phyloP scores from a whole-genome alignment of 2,888 invertebrate genomes.

The Disparrhopalites patrizii region DNA sequence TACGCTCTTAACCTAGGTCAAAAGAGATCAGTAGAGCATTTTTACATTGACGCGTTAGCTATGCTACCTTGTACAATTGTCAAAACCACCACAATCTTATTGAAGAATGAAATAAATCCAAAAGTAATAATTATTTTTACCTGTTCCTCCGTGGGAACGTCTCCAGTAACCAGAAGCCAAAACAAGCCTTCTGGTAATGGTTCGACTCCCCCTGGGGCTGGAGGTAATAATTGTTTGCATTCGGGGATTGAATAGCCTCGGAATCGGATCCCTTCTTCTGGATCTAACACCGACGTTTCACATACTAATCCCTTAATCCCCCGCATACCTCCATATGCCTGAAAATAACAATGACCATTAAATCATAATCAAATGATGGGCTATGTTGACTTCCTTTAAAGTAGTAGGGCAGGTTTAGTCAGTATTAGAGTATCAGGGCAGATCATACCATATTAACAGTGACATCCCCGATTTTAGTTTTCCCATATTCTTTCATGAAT shows the following conservation, averaged over 20 bases:
- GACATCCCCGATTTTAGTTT: slow-evolving; percentile 89
- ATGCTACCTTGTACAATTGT: no score
- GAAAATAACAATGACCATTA: slow-evolving; percentile 28
- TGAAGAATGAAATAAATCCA: slow-evolving; percentile 13
- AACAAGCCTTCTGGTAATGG: slow-evolving; percentile 89
- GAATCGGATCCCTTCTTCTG: slow-evolving; percentile 93
- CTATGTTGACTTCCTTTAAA: neutral
- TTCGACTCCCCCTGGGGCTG: slow-evolving; percentile 72
- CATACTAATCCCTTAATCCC: slow-evolving; percentile 91
- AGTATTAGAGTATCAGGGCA: no score
- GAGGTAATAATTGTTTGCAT: slow-evolving; percentile 81
- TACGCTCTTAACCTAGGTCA: slow-evolving; percentile 57
- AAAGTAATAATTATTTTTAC: slow-evolving; percentile 50
- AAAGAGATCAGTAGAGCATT: no score
- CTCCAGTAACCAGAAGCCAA: slow-evolving; percentile 86
- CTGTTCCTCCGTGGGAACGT: slow-evolving; percentile 77
- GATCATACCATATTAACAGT: slow-evolving; percentile 97
- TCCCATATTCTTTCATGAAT: slow-evolving; percentile 86
- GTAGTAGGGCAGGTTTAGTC: no score
- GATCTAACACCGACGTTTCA: slow-evolving; percentile 90
- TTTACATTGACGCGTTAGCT: no score
- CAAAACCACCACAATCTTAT: neutral
- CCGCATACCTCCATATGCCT: slow-evolving; percentile 87
- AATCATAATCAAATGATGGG: neutral
- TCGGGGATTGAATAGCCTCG: slow-evolving; percentile 90